These are phyloP conservation scores for Patiria miniata DNA, from an alignment of 35 echinoderm and acorn worm species.

Conservation along the genomic window DNA sequence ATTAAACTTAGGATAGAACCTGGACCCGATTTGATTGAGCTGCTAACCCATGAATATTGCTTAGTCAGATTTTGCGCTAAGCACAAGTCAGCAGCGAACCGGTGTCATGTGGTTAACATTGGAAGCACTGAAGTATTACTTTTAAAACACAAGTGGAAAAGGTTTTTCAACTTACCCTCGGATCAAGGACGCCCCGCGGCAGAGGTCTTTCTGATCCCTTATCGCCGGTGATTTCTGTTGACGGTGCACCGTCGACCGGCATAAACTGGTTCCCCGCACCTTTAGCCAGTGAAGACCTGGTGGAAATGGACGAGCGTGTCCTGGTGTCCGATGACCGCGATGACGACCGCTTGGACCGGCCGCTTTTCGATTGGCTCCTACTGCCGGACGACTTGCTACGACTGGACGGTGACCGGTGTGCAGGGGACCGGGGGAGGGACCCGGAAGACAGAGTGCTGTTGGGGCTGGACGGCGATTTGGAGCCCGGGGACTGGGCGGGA, in stretches of 20 bases:
- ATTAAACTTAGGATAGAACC: too few relatives aligned
- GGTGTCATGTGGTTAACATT: too few relatives aligned
- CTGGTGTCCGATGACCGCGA: not conserved
- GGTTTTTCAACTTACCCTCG: not conserved
- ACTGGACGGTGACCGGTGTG: not conserved
- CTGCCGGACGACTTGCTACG: not conserved
- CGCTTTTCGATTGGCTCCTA: not conserved
- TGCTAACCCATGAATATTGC: too few relatives aligned
- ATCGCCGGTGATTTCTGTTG: not conserved
- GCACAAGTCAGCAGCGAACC: too few relatives aligned
- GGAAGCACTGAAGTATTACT: too few relatives aligned
- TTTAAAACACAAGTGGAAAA: too few relatives aligned
- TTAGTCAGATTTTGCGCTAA: too few relatives aligned
- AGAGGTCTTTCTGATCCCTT: not conserved
- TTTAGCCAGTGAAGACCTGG: not conserved
- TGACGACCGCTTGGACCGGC: not conserved
- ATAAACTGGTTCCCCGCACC: not conserved
- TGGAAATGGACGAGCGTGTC: not conserved
- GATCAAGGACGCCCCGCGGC: not conserved
- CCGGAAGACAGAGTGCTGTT: not conserved
- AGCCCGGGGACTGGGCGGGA: not conserved
- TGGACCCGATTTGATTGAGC: too few relatives aligned
- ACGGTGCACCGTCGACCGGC: not conserved
- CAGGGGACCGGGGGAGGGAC: not conserved
- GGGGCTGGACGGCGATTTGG: conserved; percentile 1